Conservation (phyloP, 2,113 vertebrate genomes). For the Gymnocephalus cernua region DNA sequence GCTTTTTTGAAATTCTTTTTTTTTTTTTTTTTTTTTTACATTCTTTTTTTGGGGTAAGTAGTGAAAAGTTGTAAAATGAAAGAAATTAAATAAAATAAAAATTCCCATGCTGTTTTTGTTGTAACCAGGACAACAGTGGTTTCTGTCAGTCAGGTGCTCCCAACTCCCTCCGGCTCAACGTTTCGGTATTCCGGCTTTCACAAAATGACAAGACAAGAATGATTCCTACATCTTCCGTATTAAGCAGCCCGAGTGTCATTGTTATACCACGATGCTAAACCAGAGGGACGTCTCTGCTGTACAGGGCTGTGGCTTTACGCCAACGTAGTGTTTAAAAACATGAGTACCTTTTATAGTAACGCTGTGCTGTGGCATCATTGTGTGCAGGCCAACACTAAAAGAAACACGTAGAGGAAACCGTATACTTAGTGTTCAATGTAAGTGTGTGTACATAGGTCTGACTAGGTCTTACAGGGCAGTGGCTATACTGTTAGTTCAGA, state of each 20-base stretch:
- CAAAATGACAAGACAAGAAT: constrained; percentile 24
- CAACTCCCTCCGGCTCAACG: constrained; percentile 10
- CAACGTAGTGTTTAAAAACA: constrained; percentile 66
- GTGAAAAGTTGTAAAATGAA: constrained; percentile 42
- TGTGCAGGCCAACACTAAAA: constrained; percentile 34
- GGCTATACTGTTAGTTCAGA: constrained; percentile 44
- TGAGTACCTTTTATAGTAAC: constrained; percentile 58
- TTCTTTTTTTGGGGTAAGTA: neutral
- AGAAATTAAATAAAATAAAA: neutral
- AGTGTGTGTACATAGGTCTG: constrained; percentile 11
- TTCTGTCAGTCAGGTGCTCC: constrained; percentile 43
- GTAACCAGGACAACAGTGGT: constrained; percentile 52
- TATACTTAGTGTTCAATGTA: constrained; percentile 29
- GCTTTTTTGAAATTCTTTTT: neutral
- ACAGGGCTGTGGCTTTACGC: constrained; percentile 1
- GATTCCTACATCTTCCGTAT: constrained; percentile 34
- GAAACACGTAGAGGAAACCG: constrained; percentile 30
- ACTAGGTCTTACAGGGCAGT: constrained; percentile 43
- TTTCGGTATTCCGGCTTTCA: neutral
- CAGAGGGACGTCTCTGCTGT: constrained; percentile 11
- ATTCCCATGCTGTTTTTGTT: constrained; percentile 16
- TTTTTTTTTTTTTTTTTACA: neutral
- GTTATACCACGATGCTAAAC: constrained; percentile 7
- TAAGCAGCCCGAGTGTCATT: neutral
- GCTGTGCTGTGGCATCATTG: constrained; percentile 33